Percentiles rank a stretch among this genome's conserved stretches.
Evolutionary conservation across 2,113 vertebrate species (phyloP).

Genomic region (Callocephalon fimbriatum): DNA sequence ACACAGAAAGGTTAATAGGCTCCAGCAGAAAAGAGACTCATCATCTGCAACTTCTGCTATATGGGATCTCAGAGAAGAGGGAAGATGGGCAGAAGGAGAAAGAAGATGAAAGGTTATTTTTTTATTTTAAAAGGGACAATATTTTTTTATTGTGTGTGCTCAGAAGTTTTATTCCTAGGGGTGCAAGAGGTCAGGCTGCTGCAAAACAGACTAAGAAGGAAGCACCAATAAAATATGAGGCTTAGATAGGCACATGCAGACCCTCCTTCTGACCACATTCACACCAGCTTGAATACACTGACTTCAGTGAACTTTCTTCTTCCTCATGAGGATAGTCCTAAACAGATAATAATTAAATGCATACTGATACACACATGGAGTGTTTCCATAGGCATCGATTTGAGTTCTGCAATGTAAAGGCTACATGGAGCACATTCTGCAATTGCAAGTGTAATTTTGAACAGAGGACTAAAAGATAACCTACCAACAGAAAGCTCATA

Average conservation of each 20-base stretch:
- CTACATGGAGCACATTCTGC: background rate
- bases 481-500: conserved; percentile 6
- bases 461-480: background rate
- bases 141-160: background rate
- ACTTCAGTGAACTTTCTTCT: background rate
- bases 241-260: background rate
- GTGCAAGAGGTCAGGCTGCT: background rate
- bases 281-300: background rate
- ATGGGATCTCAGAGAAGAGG: background rate
- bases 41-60: background rate
- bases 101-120: background rate
- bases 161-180: background rate
- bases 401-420: background rate
- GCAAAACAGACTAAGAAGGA: background rate
- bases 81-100: background rate
- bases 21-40: conserved; percentile 10
- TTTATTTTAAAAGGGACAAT: background rate
- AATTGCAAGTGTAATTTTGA: background rate
- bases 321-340: background rate
- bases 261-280: background rate
- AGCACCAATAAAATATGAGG: background rate
- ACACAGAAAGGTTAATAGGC: conserved; percentile 40
- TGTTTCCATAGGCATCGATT: background rate
- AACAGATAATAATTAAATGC: background rate
- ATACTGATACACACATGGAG: background rate